A percentile compares a stretch with the other conserved stretches of the same genome.
These are phyloP conservation scores for Phylloscopus whistleri DNA, from an alignment of 2,113 vertebrate genomes.

Conservation along the genomic window DNA sequence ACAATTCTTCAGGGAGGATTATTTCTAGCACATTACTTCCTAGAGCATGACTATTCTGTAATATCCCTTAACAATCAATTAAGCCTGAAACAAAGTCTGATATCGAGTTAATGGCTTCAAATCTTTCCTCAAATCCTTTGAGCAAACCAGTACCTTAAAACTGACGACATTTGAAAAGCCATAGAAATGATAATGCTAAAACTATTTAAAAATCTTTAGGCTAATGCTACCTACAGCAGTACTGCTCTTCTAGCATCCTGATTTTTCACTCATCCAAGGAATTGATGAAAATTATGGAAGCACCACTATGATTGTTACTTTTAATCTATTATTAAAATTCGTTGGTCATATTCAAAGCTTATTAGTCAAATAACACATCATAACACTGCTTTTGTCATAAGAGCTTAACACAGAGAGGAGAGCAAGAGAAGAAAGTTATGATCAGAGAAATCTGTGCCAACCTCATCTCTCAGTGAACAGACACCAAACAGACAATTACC, in stretches of 20 bases:
- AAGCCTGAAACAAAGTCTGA: constrained; percentile 55
- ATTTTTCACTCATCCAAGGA: background rate
- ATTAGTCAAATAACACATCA: background rate
- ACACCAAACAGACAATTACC: background rate
- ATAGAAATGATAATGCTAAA: background rate
- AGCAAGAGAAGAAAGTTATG: background rate
- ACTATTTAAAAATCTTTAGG: background rate
- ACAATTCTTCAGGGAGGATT: constrained; percentile 60
- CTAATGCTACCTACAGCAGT: background rate
- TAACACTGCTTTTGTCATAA: background rate
- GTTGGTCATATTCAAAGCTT: background rate
- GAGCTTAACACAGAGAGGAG: fast-evolving
- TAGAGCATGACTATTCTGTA: constrained; percentile 58
- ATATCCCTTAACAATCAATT: constrained; percentile 75
- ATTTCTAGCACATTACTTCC: constrained; percentile 66
- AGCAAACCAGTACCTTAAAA: constrained; percentile 9
- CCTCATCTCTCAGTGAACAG: background rate
- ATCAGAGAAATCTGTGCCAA: background rate
- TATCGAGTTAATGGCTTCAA: constrained; percentile 24
- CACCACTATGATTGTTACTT: background rate
- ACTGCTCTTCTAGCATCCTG: background rate
- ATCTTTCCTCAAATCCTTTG: constrained; percentile 23
- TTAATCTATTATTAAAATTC: background rate
- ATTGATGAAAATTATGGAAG: background rate
- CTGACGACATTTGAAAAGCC: background rate